These are phyloP conservation scores for Sericinus montela DNA, from an alignment of 2,888 invertebrate species.

Conservation along the genomic window DNA sequence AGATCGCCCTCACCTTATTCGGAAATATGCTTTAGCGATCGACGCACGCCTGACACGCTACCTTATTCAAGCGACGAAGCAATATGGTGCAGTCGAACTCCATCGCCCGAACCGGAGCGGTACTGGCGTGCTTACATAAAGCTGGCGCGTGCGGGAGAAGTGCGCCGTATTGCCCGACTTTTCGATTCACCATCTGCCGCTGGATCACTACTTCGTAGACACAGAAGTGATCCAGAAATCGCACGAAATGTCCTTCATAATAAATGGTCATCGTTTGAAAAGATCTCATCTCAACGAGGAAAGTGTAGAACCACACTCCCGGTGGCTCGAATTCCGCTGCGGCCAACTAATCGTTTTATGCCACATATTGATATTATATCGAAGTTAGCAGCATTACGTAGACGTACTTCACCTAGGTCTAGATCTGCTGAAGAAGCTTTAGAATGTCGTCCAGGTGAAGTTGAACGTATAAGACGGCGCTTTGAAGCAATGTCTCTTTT, in stretches of 20 bases:
- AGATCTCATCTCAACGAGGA: constrained; percentile 42
- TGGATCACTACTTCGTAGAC: constrained; percentile 77
- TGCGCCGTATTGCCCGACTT: constrained; percentile 86
- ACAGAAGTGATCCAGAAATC: constrained; percentile 89
- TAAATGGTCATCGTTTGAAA: constrained; percentile 69
- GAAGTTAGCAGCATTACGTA: constrained; percentile 85
- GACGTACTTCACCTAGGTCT: constrained; percentile 64
- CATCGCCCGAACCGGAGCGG: constrained; percentile 86
- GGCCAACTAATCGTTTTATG: constrained; percentile 87
- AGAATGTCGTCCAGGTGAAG: constrained; percentile 82
- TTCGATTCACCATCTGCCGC: constrained; percentile 85
- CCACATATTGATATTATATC: constrained; percentile 95
- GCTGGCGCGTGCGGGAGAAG: constrained; percentile 87
- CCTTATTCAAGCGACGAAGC: constrained; percentile 82
- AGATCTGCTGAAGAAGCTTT: constrained; percentile 70
- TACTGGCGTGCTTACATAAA: constrained; percentile 84
- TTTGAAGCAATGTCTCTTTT: constrained; percentile 86
- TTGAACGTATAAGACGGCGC: constrained; percentile 84
- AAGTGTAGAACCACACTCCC: constrained; percentile 76
- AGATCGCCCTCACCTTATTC: constrained; percentile 77
- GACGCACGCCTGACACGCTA: constrained; percentile 73
- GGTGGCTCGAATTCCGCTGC: constrained; percentile 81
- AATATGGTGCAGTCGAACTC: constrained; percentile 84
- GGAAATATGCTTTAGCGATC: constrained; percentile 65
- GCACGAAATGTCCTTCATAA: constrained; percentile 78